phyloP scores from a whole-genome alignment of 2,797 vertebrate species.

The Gymnodraco acuticeps region DNA sequence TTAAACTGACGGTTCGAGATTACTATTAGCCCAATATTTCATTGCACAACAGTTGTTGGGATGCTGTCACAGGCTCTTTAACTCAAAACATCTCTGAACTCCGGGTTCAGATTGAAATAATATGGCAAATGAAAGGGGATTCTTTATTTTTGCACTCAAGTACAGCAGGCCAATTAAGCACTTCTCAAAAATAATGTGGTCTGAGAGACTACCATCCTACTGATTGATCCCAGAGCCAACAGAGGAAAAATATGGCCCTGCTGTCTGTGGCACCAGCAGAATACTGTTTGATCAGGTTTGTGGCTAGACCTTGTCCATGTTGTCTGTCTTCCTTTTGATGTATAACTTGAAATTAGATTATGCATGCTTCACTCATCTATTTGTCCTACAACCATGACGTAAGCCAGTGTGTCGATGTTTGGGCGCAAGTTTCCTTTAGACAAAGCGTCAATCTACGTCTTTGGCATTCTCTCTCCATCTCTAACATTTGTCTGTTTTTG shows the following conservation, averaged over 20 bases:
- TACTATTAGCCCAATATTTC: too few species aligned
- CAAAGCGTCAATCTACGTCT: background rate
- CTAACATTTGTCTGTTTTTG: background rate
- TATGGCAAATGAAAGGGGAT: constrained; percentile 27
- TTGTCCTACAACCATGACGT: background rate
- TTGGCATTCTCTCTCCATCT: background rate
- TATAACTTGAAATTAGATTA: background rate
- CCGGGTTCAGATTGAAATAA: constrained; percentile 18
- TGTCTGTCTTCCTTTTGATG: constrained; percentile 30
- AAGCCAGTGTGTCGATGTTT: background rate
- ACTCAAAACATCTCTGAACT: constrained; percentile 9
- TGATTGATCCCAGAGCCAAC: constrained; percentile 33
- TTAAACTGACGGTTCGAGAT: too few species aligned
- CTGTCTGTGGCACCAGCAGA: constrained; percentile 15
- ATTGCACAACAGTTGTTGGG: too few species aligned
- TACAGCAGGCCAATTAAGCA: background rate
- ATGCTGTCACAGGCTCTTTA: too few species aligned
- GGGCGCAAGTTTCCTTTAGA: constrained; percentile 4
- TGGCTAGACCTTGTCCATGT: constrained; percentile 17
- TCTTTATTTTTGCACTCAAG: constrained; percentile 37
- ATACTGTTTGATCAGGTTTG: constrained; percentile 23
- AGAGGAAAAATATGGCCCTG: constrained; percentile 14
- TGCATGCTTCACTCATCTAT: constrained; percentile 3
- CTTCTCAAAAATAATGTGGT: constrained; percentile 19
- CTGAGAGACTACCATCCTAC: constrained; percentile 6